Conservation (phyloP, 1,140 invertebrate species). For the Eumeta japonica region DNA sequence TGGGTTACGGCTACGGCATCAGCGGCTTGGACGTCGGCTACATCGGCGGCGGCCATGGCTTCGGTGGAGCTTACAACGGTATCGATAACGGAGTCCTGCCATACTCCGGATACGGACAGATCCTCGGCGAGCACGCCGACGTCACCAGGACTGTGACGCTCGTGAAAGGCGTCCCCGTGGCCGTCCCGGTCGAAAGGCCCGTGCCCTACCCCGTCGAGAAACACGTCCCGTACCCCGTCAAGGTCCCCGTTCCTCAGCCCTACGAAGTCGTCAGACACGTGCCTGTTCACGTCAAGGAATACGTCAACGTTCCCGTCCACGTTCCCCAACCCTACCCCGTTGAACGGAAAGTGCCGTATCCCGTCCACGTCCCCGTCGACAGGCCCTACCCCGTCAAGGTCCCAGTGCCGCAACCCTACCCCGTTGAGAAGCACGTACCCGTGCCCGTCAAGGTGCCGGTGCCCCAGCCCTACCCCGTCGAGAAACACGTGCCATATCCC, state of each 20-base stretch:
- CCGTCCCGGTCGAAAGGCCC: slow-evolving; percentile 64
- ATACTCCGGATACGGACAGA: slow-evolving; percentile 37
- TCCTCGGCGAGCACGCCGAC: slow-evolving; percentile 58
- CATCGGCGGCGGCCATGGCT: slow-evolving; percentile 64
- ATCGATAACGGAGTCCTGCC: slow-evolving; percentile 51
- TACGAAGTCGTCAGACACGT: slow-evolving; percentile 64
- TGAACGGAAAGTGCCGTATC: slow-evolving; percentile 63
- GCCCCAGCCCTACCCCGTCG: slow-evolving; percentile 65
- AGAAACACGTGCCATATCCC: slow-evolving; percentile 63
- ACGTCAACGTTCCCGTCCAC: slow-evolving; percentile 65
- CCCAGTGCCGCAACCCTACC: slow-evolving; percentile 66
- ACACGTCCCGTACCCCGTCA: slow-evolving; percentile 64
- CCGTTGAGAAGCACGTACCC: slow-evolving; percentile 66
- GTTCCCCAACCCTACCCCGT: slow-evolving; percentile 61
- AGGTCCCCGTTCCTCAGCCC: slow-evolving; percentile 65
- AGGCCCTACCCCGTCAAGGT: slow-evolving; percentile 66
- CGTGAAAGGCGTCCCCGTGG: slow-evolving; percentile 67
- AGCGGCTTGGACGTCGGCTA: slow-evolving; percentile 64
- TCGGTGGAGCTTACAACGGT: slow-evolving; percentile 62
- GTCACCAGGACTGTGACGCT: slow-evolving; percentile 72
- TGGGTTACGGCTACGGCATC: slow-evolving; percentile 62
- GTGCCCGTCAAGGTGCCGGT: slow-evolving; percentile 64
- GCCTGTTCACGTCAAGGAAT: slow-evolving; percentile 61
- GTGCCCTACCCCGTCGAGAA: slow-evolving; percentile 66
- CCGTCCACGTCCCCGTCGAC: slow-evolving; percentile 66